Conservation (phyloP, 2,113 vertebrate genomes). For the Passer domesticus region DNA sequence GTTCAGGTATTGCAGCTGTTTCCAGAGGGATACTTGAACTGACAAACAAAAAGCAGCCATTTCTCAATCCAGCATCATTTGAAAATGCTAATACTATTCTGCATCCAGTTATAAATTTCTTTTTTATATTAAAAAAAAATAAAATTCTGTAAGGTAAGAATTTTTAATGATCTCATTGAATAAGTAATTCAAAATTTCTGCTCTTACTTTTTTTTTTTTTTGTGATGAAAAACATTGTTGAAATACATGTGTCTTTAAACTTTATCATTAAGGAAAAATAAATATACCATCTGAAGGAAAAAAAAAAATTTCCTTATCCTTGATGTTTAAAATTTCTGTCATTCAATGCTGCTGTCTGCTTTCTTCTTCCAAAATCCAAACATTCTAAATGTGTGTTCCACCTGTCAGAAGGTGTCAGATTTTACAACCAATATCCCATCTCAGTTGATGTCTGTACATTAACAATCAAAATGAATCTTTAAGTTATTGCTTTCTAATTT, state of each 20-base stretch:
- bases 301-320: background rate
- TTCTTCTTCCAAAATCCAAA: background rate
- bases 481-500: background rate
- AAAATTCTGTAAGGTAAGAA: background rate
- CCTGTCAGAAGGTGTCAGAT: background rate
- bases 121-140: background rate
- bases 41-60: background rate
- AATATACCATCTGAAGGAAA: background rate
- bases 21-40: slow-evolving; percentile 35
- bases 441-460: background rate
- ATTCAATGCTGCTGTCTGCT: background rate
- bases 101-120: background rate
- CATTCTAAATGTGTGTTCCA: background rate
- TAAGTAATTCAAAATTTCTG: background rate
- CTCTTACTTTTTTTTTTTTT: background rate
- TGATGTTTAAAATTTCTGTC: background rate
- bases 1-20: slow-evolving; percentile 25
- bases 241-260: background rate
- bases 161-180: background rate
- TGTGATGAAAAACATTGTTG: background rate
- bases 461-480: background rate
- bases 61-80: background rate
- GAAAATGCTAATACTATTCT: slow-evolving; percentile 21
- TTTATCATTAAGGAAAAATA: background rate
- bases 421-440: background rate